Evolutionary conservation across 2,797 vertebrate species (phyloP).

Genomic region (Xenops minutus): DNA sequence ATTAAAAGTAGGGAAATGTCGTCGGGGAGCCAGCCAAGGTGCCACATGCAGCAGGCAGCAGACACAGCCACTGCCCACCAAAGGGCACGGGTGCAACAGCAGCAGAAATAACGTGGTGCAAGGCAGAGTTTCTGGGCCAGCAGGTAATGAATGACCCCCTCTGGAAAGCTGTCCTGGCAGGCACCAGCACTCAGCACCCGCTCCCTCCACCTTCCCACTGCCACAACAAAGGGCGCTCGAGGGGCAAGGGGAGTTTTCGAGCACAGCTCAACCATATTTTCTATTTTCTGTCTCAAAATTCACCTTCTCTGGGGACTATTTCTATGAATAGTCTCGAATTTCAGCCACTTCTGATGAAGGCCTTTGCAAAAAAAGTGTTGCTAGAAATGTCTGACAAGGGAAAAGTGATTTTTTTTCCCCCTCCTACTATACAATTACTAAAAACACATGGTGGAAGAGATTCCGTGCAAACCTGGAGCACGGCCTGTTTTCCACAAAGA

Average conservation of each 20-base stretch:
- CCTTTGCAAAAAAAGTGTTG: conserved; percentile 39
- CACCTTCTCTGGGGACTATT: neutral
- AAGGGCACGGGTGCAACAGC: conserved; percentile 6
- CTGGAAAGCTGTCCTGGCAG: conserved; percentile 12
- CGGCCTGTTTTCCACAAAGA: conserved; percentile 12
- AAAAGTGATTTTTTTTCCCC: neutral
- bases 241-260: neutral
- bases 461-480: neutral
- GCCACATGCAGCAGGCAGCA: neutral
- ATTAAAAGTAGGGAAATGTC: neutral
- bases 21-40: neutral
- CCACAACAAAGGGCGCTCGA: neutral
- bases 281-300: neutral
- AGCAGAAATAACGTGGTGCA: neutral
- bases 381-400: conserved; percentile 58
- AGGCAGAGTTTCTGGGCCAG: neutral
- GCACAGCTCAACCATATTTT: neutral
- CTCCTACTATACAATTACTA: conserved; percentile 14
- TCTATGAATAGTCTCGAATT: conserved; percentile 30
- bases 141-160: neutral
- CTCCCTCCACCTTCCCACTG: neutral
- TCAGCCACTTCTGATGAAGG: conserved; percentile 49
- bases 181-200: neutral
- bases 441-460: conserved; percentile 48
- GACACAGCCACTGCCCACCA: neutral